phyloP scores from a whole-genome alignment of 2,113 vertebrate species.

The Shinisaurus crocodilurus region DNA sequence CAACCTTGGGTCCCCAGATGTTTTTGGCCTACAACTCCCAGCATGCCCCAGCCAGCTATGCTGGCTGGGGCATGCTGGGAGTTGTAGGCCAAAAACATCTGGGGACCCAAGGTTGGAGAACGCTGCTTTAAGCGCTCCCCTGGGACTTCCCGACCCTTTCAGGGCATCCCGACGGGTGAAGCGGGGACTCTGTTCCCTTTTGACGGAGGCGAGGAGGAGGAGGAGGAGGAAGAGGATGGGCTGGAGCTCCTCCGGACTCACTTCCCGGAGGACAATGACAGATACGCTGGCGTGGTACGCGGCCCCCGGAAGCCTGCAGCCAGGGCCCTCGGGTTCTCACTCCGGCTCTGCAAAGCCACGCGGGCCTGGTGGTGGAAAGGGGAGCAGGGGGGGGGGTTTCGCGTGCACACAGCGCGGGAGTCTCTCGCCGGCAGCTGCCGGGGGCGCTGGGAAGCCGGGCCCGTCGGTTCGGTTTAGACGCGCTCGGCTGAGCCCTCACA shows the following conservation, averaged over 20 bases:
- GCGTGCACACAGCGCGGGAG: not conserved
- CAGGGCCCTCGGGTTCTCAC: not conserved
- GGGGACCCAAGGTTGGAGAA: too few species aligned
- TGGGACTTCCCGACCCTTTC: too few species aligned
- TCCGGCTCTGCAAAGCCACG: not conserved
- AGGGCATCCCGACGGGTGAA: not conserved
- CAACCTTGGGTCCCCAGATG: too few species aligned
- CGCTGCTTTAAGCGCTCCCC: too few species aligned
- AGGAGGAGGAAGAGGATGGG: not conserved
- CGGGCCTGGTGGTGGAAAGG: not conserved
- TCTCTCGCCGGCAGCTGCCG: not conserved
- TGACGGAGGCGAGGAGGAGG: not conserved
- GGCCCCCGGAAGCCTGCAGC: rapidly evolving
- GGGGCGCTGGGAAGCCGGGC: not conserved
- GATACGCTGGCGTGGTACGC: rapidly evolving
- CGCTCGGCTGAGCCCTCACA: not conserved
- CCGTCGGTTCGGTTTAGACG: constrained; percentile 9
- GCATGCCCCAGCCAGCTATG: too few species aligned
- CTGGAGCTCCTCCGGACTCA: not conserved
- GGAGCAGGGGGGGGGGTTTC: not conserved
- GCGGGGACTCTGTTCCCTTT: not conserved
- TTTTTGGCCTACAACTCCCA: too few species aligned
- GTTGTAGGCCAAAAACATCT: too few species aligned
- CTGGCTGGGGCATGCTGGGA: too few species aligned
- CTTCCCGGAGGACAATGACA: not conserved